Base-by-base conservation (phyloP, 2,888 invertebrate genomes). In the Hedya salicella region DNA sequence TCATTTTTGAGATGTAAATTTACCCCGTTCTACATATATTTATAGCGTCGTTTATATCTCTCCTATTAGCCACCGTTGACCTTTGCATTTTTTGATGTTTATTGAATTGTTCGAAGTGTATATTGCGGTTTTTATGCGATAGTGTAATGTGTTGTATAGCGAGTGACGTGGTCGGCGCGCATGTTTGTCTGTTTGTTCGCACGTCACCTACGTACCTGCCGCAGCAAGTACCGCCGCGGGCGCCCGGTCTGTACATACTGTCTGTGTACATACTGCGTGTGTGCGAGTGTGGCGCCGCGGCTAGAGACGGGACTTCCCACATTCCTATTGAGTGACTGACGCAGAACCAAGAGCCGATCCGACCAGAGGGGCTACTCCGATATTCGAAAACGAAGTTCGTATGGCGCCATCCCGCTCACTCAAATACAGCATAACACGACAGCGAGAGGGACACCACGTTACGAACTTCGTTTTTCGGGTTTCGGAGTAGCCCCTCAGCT, bases 1-100 rank as follows among this genome's bases (percentile, higher is more conserved):
- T 88, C 88, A 88, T 85, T 90, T 89, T 89, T 90, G 89, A 89
- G 88, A 89, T 89, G 85, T 89, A 89, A 87, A 87, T 89, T 90
- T 90, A 89, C 90, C 87, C 80, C 75, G 85, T 90, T 89, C 86
- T 78, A 83, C 86, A 85, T 80, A 81, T 83, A 88, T 87, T 88
- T 88, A 85, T 87, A 88, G 87, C 79, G 82, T 85, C 85, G 84
- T 89, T 87, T 88, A 82, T 88, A 88, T 83, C 79, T 87, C 82
- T 85, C 84, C 85, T 86, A 85, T 80, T 86, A 85, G 86, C 87
- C 81, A 83, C 81, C 81, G 88, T 88, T 87, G 84, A 87, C 79
- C 82, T 81, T 82, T 85, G 88, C 83, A 87, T 86, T 89, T 80
- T 88, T 87, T 78, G 83, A 90, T 87, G 83, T 90, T 87, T 90